A percentile compares a stretch with the other conserved stretches of the same genome.
phyloP scores from a whole-genome alignment of 2,888 invertebrate genomes.

The Acrobeloides nanus region DNA sequence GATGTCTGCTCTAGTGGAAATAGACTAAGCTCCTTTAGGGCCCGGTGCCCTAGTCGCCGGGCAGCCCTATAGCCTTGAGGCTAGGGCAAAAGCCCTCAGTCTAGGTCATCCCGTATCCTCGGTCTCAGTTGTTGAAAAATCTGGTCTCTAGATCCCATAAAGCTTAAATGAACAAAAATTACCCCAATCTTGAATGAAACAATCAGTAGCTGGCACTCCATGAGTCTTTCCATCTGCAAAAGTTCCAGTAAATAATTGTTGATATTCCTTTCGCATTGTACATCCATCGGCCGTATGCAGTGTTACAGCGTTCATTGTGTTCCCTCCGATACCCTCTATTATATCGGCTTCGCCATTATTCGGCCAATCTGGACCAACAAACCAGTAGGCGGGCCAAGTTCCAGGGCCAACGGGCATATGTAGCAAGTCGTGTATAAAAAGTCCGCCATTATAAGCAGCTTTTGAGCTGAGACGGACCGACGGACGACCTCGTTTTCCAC shows the following conservation, averaged over 20 bases:
- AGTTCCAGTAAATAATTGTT: not conserved
- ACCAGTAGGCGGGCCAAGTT: constrained; percentile 5
- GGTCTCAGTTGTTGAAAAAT: no score
- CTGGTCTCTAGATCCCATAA: no score
- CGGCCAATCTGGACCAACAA: constrained; percentile 2
- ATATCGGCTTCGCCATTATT: constrained; percentile 1
- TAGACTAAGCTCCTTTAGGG: no score
- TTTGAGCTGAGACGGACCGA: constrained; percentile 1
- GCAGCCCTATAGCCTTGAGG: no score
- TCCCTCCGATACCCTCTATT: not conserved
- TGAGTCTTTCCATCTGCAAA: no score
- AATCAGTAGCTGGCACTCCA: no score
- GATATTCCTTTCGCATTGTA: not conserved
- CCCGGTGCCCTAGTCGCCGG: no score
- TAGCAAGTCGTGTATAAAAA: not conserved
- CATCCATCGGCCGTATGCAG: constrained; percentile 2
- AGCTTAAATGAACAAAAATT: no score
- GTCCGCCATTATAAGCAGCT: not conserved
- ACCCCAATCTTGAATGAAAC: no score
- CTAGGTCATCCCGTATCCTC: no score
- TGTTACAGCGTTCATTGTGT: not conserved
- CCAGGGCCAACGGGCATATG: constrained; percentile 1
- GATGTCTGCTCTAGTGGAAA: no score
- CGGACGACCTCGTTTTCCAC: not conserved
- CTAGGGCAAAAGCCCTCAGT: no score